A percentile compares a stretch with the other conserved stretches of the same genome.
Evolutionary conservation across 2,797 vertebrate genomes (phyloP).

Genomic region (Zalophus californianus): DNA sequence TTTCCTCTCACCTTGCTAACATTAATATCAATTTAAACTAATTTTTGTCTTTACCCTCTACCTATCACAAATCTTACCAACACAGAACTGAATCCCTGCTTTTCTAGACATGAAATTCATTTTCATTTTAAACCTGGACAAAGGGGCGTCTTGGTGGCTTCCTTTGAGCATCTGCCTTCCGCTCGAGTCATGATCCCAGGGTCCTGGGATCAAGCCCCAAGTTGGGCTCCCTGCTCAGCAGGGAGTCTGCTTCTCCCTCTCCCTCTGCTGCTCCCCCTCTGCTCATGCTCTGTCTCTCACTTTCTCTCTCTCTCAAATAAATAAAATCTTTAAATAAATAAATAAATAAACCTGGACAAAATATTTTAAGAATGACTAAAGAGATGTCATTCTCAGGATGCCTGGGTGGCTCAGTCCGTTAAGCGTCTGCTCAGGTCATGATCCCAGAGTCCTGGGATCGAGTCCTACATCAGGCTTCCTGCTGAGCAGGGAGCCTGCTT

Average conservation of each 20-base stretch:
- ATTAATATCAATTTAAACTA: slow-evolving; percentile 17
- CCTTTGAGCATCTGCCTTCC: too few species aligned
- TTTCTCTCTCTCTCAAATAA: neutral
- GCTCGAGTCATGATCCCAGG: too few species aligned
- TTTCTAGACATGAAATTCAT: slow-evolving; percentile 41
- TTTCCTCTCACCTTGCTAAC: neutral
- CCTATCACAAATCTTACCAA: neutral
- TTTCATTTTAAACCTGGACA: slow-evolving; percentile 38
- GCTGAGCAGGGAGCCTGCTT: too few species aligned
- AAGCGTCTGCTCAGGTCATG: too few species aligned
- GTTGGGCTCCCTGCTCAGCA: too few species aligned
- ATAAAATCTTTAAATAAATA: neutral
- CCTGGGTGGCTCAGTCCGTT: too few species aligned
- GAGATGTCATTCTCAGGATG: neutral
- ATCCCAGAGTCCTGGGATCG: too few species aligned
- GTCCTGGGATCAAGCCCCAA: too few species aligned
- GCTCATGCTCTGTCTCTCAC: neutral
- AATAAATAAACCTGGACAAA: slow-evolving; percentile 17
- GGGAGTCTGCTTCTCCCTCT: too few species aligned
- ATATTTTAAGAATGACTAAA: slow-evolving; percentile 44
- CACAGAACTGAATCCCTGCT: slow-evolving; percentile 15
- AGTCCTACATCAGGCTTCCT: too few species aligned
- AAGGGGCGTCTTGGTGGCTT: neutral
- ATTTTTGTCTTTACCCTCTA: slow-evolving; percentile 21
- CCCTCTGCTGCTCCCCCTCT: neutral